Base-by-base conservation (phyloP, 2,888 invertebrate species). In the Rhingia rostrata region DNA sequence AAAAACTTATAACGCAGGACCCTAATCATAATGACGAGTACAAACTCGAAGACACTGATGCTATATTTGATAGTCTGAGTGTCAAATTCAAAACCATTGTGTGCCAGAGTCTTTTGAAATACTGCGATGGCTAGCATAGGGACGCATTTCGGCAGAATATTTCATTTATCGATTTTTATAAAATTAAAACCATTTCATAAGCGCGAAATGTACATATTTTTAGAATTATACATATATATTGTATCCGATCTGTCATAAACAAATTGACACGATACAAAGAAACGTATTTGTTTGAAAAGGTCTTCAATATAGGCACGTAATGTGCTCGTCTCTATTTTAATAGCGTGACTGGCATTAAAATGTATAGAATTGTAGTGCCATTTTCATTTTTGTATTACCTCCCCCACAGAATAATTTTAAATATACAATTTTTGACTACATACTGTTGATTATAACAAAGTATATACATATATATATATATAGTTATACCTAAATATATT, bases 11-110 rank as follows among this genome's bases (percentile, higher is more conserved):
- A 41, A 89, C 87, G 4, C 87, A 88, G 6, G 77, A 87, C 67
- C 87, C 86, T 64, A 88, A 87, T 81, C 89, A 89, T 58, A 85
- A 87, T 51, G 87, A 86, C 5, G 87, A 88, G 14, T 88, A 88
- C 51, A 87, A 87, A 74, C 87, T 91, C 60, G 89, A 90, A 51
- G 90, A 91, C 64, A 91, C 91, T 53, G 91, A 91, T 86, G 88
- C 89, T 78, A 91, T 92, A 69, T 92, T 92, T 73, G 91, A 91
- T 87, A 89, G 88, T 69, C 89, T 92, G 72, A 90, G 91, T 82
- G 90, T 91, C 14, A 90, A 90, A 87, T 92, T 92, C 87, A 91
- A 91, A 88, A 90, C 91, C 66, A 89, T 90, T 73, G 87, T 92
- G 72, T 92, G 91, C 87, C 91, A 92, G 89, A 90, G 90, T 45